Conservation (phyloP, 1,140 invertebrate species). For the Solenopsis invicta region DNA sequence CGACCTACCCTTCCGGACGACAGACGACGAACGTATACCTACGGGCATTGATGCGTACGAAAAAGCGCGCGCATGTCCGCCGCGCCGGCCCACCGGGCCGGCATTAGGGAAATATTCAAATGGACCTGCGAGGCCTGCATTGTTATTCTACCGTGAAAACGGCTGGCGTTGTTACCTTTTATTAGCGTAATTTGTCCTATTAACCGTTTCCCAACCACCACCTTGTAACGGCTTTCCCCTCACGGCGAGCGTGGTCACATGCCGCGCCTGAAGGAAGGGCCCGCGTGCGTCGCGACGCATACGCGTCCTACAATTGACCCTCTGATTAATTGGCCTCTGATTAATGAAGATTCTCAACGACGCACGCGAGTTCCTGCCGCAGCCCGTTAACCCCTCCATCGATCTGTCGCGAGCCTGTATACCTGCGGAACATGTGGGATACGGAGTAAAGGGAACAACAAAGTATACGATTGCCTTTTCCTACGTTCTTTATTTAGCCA, state of each 20-base stretch:
- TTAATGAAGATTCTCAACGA: constrained; percentile 43
- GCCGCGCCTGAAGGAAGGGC: constrained; percentile 20
- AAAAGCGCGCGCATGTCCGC: constrained; percentile 82
- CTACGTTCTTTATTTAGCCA: not conserved
- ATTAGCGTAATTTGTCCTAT: constrained; percentile 84
- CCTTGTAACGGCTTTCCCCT: constrained; percentile 71
- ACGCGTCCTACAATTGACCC: constrained; percentile 45
- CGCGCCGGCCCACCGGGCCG: constrained; percentile 47
- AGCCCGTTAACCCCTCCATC: constrained; percentile 5
- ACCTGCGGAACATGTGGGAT: not conserved
- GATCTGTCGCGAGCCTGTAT: not conserved
- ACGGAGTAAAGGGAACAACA: not conserved
- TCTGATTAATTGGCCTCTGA: constrained; percentile 49
- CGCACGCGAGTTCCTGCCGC: not conserved
- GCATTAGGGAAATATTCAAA: constrained; percentile 84
- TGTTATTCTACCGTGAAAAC: constrained; percentile 85
- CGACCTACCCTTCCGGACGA: constrained; percentile 80
- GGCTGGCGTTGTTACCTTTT: constrained; percentile 83
- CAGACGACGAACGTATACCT: constrained; percentile 77
- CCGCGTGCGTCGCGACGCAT: constrained; percentile 35
- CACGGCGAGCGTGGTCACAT: constrained; percentile 4
- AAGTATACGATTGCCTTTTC: not conserved
- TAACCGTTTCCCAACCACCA: constrained; percentile 81
- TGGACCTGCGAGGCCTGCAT: constrained; percentile 79
- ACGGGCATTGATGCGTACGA: constrained; percentile 82